Conservation (phyloP, 2,113 vertebrate species). For the Nothocercus julius region DNA sequence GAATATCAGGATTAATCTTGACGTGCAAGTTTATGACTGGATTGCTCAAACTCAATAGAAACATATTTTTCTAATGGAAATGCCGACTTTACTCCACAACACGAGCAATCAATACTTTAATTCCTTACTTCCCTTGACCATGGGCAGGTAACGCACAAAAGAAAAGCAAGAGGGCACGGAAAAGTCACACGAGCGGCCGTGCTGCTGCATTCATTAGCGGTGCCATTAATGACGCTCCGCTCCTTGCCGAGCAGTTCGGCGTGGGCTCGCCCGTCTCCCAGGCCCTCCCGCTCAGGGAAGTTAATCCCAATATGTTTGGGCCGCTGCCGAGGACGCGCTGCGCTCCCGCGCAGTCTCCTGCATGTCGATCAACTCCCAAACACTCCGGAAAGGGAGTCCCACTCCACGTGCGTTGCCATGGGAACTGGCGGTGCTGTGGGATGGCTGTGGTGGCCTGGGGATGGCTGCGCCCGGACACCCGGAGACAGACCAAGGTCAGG, state of each 20-base stretch:
- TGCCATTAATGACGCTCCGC: slow-evolving; percentile 56
- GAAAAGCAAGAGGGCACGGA: slow-evolving; percentile 65
- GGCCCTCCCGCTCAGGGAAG: neutral
- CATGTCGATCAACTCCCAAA: neutral
- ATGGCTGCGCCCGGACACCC: too few relatives aligned
- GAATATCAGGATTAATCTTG: slow-evolving; percentile 63
- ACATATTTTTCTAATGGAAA: slow-evolving; percentile 64
- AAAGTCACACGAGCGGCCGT: slow-evolving; percentile 58
- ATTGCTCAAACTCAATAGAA: slow-evolving; percentile 58
- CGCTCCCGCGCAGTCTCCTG: neutral
- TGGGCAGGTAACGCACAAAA: slow-evolving; percentile 50
- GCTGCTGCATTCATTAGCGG: slow-evolving; percentile 26
- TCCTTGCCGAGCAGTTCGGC: neutral
- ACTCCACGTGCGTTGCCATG: neutral
- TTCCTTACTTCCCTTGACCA: slow-evolving; percentile 71
- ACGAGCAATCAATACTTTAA: neutral
- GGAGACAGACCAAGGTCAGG: neutral
- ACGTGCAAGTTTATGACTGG: slow-evolving; percentile 34
- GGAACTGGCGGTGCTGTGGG: neutral
- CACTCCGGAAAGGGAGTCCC: neutral
- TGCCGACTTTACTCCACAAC: slow-evolving; percentile 58
- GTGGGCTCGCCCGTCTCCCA: neutral
- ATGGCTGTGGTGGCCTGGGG: neutral
- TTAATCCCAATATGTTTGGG: neutral
- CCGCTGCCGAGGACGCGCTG: neutral